phyloP scores from a whole-genome alignment of 2,113 vertebrate genomes.

The Triplophysa dalaica region DNA sequence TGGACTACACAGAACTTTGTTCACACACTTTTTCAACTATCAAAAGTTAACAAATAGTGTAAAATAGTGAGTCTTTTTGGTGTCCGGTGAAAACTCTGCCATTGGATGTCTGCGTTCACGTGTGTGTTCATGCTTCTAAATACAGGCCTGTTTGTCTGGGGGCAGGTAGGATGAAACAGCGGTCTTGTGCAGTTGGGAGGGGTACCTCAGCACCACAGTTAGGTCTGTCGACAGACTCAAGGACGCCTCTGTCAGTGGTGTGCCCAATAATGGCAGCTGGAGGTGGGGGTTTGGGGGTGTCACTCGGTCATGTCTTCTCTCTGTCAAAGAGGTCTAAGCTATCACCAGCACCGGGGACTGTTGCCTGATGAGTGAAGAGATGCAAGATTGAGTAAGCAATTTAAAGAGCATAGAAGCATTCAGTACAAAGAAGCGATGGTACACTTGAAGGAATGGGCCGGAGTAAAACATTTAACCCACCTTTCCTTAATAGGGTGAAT shows the following conservation, averaged over 20 bases:
- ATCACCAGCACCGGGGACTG: conserved; percentile 40
- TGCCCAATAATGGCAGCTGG: conserved; percentile 59
- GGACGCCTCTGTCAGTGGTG: conserved; percentile 64
- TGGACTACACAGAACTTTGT: too few relatives aligned
- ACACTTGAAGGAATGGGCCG: background rate
- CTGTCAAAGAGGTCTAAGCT: conserved; percentile 43
- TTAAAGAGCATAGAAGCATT: background rate
- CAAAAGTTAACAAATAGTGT: too few relatives aligned
- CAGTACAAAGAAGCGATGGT: background rate
- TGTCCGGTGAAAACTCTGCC: background rate
- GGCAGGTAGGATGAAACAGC: conserved; percentile 25
- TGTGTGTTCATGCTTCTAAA: conserved; percentile 8
- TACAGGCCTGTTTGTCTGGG: conserved; percentile 1
- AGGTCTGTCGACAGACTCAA: conserved; percentile 61
- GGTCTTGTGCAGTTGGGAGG: conserved; percentile 58
- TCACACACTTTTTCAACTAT: too few relatives aligned
- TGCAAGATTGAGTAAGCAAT: conserved; percentile 14
- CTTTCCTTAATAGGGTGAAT: too few relatives aligned
- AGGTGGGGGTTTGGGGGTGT: conserved; percentile 39
- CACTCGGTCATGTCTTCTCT: conserved; percentile 28
- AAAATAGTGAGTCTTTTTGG: too few relatives aligned
- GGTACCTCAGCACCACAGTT: conserved; percentile 50
- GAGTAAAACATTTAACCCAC: too few relatives aligned
- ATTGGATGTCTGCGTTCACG: conserved; percentile 19
- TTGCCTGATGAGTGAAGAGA: conserved; percentile 54